Base-by-base conservation (phyloP, 1,140 invertebrate species). In the Hermatobates lingyangjiaoensis region DNA sequence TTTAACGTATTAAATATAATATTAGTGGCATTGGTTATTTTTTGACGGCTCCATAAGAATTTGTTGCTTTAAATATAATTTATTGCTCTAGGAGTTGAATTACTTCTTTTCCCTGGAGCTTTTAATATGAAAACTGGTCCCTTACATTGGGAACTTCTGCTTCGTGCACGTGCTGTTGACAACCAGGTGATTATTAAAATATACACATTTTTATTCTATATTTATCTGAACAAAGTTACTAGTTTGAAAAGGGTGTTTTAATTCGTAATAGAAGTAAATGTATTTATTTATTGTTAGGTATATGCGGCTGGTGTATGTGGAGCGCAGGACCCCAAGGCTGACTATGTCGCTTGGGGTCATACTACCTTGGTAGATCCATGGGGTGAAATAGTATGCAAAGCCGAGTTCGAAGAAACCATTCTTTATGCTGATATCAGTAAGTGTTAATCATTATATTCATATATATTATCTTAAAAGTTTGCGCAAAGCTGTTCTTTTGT, bases 71-170 rank as follows among this genome's bases (percentile, higher is more conserved):
- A n/a, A n/a, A n/a, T n/a, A n/a, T n/a, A 23, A 23, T 21, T 48
- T 7, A 24, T 50, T 10, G 34, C 14, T 57, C 55, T 58, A 82
- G 86, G 85, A 2, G 92, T 88, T 61, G 75, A 87, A 48, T 67
- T 92, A 59, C 64, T 93, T 15, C 68, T 95, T 10, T 94, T 91
- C 66, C 90, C 90, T n/a, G 88, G 80, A 42, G 90, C 90, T 14
- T 96, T 95, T 63, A 95, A 93, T 66, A 87, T 91, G 81, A 93
- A 86, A 12, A 95, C 91, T 1, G 92, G 92, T 0, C 89, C 89
- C 1, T 66, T 83, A 12, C 91, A 95, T 64, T 96, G 90, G 90
- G 83, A 91, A 59, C 65, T 94, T 1, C 67, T 96, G 2, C 75
- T 79, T 54, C 72, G 84, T 40, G 71, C 76, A 0, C 70, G 91